Evolutionary conservation across 92 coral and sea anemone species (phyloP).

Genomic region (Epizoanthus illoricatus): DNA sequence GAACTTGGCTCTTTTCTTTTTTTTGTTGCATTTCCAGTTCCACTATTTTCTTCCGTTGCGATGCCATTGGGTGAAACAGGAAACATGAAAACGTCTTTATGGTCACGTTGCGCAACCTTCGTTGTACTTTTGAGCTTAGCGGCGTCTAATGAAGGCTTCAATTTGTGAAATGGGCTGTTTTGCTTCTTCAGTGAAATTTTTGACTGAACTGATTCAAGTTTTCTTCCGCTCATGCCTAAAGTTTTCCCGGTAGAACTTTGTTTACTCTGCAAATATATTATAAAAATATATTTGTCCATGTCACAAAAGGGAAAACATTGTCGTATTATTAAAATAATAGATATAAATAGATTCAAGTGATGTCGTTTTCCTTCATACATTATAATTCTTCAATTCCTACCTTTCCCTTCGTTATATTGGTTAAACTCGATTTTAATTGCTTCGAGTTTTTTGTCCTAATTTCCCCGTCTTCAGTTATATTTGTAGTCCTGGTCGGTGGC

Average conservation of each 20-base stretch:
- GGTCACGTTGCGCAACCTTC: not conserved
- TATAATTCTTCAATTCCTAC: not conserved
- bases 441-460: not conserved
- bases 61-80: not conserved
- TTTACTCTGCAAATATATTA: too few relatives aligned
- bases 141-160: conserved; percentile 11
- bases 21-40: not conserved
- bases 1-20: not conserved
- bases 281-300: too few relatives aligned
- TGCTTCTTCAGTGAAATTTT: not conserved
- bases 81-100: not conserved
- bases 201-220: not conserved
- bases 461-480: not conserved
- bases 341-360: not conserved
- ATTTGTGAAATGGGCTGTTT: conserved; percentile 21
- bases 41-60: not conserved
- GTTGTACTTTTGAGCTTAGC: not conserved
- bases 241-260: too few relatives aligned
- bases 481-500: not conserved
- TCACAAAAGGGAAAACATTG: too few relatives aligned
- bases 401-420: not conserved
- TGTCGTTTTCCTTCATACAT: not conserved
- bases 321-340: too few relatives aligned
- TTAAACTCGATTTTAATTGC: not conserved
- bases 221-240: not conserved